phyloP scores from a whole-genome alignment of 2,888 invertebrate genomes.

The Palloptera scutellata region DNA sequence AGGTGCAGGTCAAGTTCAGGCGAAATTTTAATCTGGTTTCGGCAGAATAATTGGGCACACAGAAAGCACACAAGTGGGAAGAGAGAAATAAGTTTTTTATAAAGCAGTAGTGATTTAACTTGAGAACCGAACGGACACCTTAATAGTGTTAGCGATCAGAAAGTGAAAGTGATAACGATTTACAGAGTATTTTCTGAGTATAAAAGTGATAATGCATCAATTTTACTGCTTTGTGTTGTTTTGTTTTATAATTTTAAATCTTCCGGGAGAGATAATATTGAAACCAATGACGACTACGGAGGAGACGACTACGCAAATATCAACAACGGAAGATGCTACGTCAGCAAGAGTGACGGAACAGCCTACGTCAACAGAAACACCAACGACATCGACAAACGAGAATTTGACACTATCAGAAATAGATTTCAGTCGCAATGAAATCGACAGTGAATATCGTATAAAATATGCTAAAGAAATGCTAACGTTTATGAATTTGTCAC shows the following conservation, averaged over 20 bases:
- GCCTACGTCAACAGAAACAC: too few relatives aligned
- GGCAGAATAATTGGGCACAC: neutral
- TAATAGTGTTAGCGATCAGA: too few relatives aligned
- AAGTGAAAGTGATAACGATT: too few relatives aligned
- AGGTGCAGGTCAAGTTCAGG: neutral
- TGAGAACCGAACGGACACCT: too few relatives aligned
- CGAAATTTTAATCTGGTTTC: constrained; percentile 1
- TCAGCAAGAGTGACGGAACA: neutral
- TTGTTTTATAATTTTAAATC: too few relatives aligned
- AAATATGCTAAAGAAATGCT: constrained; percentile 51
- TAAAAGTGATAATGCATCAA: too few relatives aligned
- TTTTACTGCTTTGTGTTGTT: too few relatives aligned
- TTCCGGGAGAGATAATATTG: neutral
- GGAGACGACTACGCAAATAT: neutral
- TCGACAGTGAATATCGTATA: constrained; percentile 33
- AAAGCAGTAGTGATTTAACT: too few relatives aligned
- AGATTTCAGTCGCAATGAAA: constrained; percentile 12
- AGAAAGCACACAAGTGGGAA: neutral
- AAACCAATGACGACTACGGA: neutral
- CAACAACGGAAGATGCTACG: neutral
- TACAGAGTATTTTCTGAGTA: too few relatives aligned
- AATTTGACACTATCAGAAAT: neutral
- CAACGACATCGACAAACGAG: too few relatives aligned
- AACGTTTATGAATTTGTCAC: constrained; percentile 55
- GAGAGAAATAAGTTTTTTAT: too few relatives aligned